Conservation (phyloP, 2,797 vertebrate species). For the Gallinago solitaria region DNA sequence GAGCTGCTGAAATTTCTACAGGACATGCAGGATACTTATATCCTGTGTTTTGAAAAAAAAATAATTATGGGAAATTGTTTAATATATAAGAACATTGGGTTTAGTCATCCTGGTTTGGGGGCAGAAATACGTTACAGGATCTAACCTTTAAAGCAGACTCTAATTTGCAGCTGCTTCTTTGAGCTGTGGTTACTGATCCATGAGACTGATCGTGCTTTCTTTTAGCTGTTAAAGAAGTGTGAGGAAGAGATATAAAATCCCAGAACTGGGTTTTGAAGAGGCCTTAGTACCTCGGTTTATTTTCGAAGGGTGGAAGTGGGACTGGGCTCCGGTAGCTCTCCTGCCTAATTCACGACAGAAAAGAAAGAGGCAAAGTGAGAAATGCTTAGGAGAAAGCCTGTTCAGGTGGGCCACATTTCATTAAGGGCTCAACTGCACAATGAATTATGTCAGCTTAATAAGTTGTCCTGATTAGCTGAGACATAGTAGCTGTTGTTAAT, state of each 20-base stretch:
- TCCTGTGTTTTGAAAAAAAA: not conserved
- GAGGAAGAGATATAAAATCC: not conserved
- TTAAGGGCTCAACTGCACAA: not conserved
- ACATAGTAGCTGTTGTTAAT: not conserved
- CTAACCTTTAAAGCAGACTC: not conserved
- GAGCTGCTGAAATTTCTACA: not conserved
- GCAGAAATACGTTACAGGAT: not conserved
- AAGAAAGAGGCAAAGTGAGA: not conserved
- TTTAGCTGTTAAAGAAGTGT: not conserved
- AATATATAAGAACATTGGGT: not conserved
- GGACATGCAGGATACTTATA: not conserved
- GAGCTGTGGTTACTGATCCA: not conserved
- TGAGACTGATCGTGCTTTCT: not conserved
- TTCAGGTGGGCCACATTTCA: not conserved
- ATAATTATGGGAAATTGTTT: not conserved
- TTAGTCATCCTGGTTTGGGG: not conserved
- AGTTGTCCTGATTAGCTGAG: not conserved
- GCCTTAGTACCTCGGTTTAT: not conserved
- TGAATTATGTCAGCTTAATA: not conserved
- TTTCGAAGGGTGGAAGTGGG: not conserved
- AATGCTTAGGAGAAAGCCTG: not conserved
- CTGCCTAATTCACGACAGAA: not conserved
- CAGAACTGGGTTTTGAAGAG: not conserved
- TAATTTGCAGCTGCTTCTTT: not conserved
- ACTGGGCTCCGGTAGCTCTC: not conserved